Conservation (phyloP, 2,797 vertebrate genomes). For the Sebastes hopkinsi region DNA sequence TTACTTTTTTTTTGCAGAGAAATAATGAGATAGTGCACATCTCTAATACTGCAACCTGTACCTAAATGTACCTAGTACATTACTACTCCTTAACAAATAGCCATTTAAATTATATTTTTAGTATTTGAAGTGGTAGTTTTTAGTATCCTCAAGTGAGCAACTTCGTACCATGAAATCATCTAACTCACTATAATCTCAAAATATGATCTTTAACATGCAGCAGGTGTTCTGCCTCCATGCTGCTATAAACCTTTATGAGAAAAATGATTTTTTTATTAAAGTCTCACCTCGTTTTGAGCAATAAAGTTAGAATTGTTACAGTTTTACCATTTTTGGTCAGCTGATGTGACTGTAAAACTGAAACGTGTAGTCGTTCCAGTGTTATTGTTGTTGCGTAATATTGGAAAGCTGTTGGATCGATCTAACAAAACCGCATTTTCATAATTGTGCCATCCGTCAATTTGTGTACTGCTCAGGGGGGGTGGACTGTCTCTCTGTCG, state of each 20-base stretch:
- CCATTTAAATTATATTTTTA: neutral
- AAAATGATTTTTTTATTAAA: neutral
- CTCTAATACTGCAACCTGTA: too few species aligned
- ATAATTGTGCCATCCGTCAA: constrained; percentile 36
- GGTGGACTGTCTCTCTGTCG: constrained; percentile 72
- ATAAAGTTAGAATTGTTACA: neutral
- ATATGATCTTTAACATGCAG: neutral
- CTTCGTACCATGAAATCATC: neutral
- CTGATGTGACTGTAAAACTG: neutral
- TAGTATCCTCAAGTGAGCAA: neutral
- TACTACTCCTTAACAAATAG: too few species aligned
- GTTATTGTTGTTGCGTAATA: neutral
- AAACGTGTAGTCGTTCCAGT: neutral
- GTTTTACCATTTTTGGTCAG: neutral
- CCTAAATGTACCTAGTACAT: too few species aligned
- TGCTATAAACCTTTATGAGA: neutral
- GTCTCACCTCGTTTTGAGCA: neutral
- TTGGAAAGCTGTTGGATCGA: constrained; percentile 23
- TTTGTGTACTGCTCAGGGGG: constrained; percentile 77
- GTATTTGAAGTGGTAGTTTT: neutral
- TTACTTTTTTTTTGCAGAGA: neutral
- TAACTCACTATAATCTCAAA: neutral
- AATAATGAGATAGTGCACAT: neutral
- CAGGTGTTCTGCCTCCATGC: neutral
- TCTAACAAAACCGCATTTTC: constrained; percentile 41